Evolutionary conservation across 2,888 invertebrate genomes (phyloP), one percentile per base, ranked within the genome.

Genomic region (Acleris holmiana): DNA sequence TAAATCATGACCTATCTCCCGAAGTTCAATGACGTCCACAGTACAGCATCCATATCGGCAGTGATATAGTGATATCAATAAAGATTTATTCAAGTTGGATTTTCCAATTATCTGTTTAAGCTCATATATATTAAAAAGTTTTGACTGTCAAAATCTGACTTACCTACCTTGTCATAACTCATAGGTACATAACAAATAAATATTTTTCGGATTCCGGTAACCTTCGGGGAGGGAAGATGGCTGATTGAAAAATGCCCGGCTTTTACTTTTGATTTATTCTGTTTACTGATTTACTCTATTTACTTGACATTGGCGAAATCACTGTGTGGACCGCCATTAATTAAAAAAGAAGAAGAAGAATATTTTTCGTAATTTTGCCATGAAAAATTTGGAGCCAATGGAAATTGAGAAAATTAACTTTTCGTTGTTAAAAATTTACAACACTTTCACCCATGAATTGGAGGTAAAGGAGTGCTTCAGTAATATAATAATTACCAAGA

Each of bases 381-480:
- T 35, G 35, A 13, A 13, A 7, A 29, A 44, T 44, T 55, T 55
- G n/a, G 17, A 44, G 44, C 23, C n/a, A 25, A 58, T 58, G 41
- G 54, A 59, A 17, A 25, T 50, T n/a, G 47, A 50, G 40, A 29
- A 58, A 63, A 67, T 55, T 41, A 47, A 46, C 56, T 25, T 18
- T 17, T 47, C 21, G 21, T 25, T 49, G 54, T 10, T 56, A 17
- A 67, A 46, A 63, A 70, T 73, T 72, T 82, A 83, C 57, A 76
- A 79, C 40, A 83, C 83, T 50, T 83, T 83, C 73, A 50, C 67
- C 62, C 69, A 78, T 75, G 76, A 75, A 55, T 58, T 69, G 64
- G 74, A 78, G 79, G 83, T 83, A 76, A 53, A 47, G 46, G 23
- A 8, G 40, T 15, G 7, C 2, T 8, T 17, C 41, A 55, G 17